Base-by-base conservation (phyloP, 2,888 invertebrate genomes). In the Gerosis bhagava region DNA sequence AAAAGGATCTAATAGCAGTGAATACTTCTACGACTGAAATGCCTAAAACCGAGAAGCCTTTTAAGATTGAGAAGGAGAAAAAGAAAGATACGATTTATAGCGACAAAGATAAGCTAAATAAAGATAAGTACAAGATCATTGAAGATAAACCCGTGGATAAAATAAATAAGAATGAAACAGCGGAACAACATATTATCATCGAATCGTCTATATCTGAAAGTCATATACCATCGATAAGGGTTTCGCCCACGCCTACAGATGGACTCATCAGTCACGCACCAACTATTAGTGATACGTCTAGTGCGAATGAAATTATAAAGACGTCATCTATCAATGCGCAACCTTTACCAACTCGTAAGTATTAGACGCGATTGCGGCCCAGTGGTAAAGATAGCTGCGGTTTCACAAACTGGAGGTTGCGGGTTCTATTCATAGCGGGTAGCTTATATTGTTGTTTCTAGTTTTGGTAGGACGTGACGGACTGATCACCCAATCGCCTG, bases 321-420 rank as follows among this genome's bases (percentile, higher is more conserved):
- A 70, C 78, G 0, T 70, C 83, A 0, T 75, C 83, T 0, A 83
- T 84, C 2, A 82, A 81, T 44, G 68, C 79, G 0, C 71, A 73
- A 2, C 80, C 84, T 3, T 54, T 77, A 32, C 73, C 77, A 56
- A 62, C n/a, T n/a, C n/a, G 87, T 86, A 69, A 82, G 86, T 78
- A 19, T 10, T 16, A 4, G n/a, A n/a, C n/a, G n/a, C n/a, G n/a
- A n/a, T n/a, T n/a, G n/a, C n/a, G n/a, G n/a, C n/a, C n/a, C n/a
- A n/a, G n/a, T n/a, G n/a, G n/a, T n/a, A n/a, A n/a, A n/a, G n/a
- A n/a, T n/a, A n/a, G n/a, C n/a, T n/a, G n/a, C n/a, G n/a, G n/a
- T n/a, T n/a, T n/a, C n/a, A n/a, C n/a, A n/a, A n/a, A n/a, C n/a
- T n/a, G n/a, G n/a, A n/a, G n/a, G n/a, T n/a, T n/a, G n/a, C n/a